Conservation (phyloP, 2,888 invertebrate species). For the Odontomyia ornata region DNA sequence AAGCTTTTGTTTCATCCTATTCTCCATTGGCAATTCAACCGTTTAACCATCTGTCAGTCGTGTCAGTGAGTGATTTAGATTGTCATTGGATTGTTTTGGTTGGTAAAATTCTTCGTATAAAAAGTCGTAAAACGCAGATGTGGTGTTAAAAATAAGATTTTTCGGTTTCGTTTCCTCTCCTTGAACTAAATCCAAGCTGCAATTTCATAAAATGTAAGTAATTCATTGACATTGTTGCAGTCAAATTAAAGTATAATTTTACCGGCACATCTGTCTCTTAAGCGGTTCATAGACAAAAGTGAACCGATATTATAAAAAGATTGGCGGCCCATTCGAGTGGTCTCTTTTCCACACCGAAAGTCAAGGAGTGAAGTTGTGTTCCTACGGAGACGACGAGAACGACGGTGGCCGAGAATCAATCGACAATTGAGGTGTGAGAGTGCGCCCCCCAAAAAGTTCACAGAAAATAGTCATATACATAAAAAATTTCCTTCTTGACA, state of each 20-base stretch:
- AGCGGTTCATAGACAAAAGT: background rate
- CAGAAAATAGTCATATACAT: slow-evolving; percentile 20
- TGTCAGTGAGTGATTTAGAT: too few relatives aligned
- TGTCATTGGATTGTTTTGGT: too few relatives aligned
- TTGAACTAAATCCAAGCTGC: too few relatives aligned
- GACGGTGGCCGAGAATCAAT: slow-evolving; percentile 29
- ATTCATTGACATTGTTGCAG: too few relatives aligned
- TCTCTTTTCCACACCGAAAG: slow-evolving; percentile 41
- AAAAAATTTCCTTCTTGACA: slow-evolving; percentile 13
- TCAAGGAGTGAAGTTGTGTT: slow-evolving; percentile 27
- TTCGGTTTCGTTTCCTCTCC: too few relatives aligned
- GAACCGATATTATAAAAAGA: slow-evolving; percentile 24
- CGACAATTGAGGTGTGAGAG: slow-evolving; percentile 39
- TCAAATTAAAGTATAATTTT: background rate
- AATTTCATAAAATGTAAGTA: too few relatives aligned
- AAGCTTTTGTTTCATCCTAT: too few relatives aligned
- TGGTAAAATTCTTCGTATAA: too few relatives aligned
- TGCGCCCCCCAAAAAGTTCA: slow-evolving; percentile 26
- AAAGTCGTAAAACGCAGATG: too few relatives aligned
- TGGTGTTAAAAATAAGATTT: too few relatives aligned
- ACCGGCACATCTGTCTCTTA: background rate
- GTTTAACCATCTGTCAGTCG: too few relatives aligned
- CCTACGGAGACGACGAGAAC: slow-evolving; percentile 21
- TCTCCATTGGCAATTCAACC: too few relatives aligned
- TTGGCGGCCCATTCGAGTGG: slow-evolving; percentile 20